Evolutionary conservation across 2,888 invertebrate genomes (phyloP), one percentile per base, ranked within the genome.

Genomic region (Apocheima hispidaria): DNA sequence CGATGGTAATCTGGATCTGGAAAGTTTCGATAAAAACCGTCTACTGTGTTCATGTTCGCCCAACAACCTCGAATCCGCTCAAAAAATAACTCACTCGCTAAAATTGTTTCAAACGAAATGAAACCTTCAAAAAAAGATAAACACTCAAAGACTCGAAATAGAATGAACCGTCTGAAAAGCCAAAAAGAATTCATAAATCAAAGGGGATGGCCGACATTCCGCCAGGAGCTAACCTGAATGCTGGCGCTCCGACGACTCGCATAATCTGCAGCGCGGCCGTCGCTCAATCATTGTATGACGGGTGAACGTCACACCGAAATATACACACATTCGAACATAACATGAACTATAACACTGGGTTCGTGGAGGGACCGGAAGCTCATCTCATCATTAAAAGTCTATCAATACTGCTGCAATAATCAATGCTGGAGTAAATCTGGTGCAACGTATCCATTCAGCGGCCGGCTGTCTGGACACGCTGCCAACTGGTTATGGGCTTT

Each of bases 201-300:
- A 55, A 50, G 52, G 33, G 50, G 49, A 54, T 36, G 50, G 50
- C 44, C 38, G 60, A 55, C 55, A 60, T 55, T 50, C 52, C 16
- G 40, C 23, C 20, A 43, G 43, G 43, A 54, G 49, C 21, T 50
- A 41, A 35, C 43, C 50, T 28, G 57, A 38, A 55, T 44, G 33
- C 38, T 59, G 62, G 26, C 38, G 49, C 35, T 48, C 60, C 30
- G 49, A 43, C 46, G 60, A 54, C 55, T 60, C 60, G 51, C 65
- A 54, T 66, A 63, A 62, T 62, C 66, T 62, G 54, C 49, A 56
- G 50, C 36, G 48, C 59, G 44, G 16, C 46, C 63, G 63, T 66
- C 69, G 63, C 63, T 69, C 69, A 61, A 66, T 68, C 60, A 59
- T 41, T n/a, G 52, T 51, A 20, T 41, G 58, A 60, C 50, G 49